Conservation (phyloP, 2,797 vertebrate genomes). For the Rhinoraja longicauda region DNA sequence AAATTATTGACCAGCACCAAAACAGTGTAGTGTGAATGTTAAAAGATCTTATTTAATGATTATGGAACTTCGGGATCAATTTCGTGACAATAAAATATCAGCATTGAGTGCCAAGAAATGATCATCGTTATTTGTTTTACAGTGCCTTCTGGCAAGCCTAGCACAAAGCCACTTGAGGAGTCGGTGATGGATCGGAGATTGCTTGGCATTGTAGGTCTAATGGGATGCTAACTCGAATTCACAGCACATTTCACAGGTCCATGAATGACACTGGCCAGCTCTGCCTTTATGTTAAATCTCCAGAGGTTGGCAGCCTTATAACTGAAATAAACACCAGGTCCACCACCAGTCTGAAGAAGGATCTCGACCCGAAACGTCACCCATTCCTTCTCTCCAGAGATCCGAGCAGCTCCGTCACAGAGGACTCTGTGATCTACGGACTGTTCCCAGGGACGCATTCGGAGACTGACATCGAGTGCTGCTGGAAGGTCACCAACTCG, state of each 20-base stretch:
- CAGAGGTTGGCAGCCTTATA: background rate
- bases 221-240: slow-evolving; percentile 14
- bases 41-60: slow-evolving; percentile 1
- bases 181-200: slow-evolving; percentile 3
- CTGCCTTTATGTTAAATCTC: background rate
- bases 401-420: no score
- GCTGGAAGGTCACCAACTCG: no score
- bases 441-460: no score
- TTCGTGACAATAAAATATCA: slow-evolving; percentile 17
- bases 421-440: no score
- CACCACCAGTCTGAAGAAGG: no score
- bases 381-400: no score
- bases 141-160: slow-evolving; percentile 23
- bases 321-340: background rate
- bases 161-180: slow-evolving; percentile 21
- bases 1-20: background rate
- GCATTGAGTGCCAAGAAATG: slow-evolving; percentile 12
- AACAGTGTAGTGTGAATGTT: background rate
- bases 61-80: background rate
- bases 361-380: no score
- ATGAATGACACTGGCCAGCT: background rate
- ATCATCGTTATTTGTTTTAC: slow-evolving; percentile 30
- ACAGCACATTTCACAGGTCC: slow-evolving; percentile 10
- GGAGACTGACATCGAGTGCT: no score
- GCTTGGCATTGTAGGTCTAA: background rate